A percentile compares a stretch with the other conserved stretches of the same genome.
These are phyloP conservation scores for Nematostella vectensis DNA, from an alignment of 92 coral and sea anemone genomes.

Conservation along the genomic window DNA sequence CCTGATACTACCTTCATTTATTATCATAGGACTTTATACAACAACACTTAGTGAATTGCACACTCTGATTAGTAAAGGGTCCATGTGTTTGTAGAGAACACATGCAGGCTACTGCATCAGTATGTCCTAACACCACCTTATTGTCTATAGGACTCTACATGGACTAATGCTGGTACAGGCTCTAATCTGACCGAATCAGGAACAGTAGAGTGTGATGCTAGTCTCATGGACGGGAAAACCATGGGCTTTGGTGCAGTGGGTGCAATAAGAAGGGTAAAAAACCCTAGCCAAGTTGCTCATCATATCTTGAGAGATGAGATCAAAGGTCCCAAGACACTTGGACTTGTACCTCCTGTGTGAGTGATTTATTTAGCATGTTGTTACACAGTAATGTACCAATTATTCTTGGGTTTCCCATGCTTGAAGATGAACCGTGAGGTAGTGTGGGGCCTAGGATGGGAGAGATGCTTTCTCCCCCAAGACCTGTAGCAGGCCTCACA, in stretches of 20 bases:
- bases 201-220: slow-evolving; percentile 89
- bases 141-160: slow-evolving; percentile 76
- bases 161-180: slow-evolving; percentile 95
- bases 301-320: slow-evolving; percentile 58
- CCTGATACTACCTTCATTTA: no score
- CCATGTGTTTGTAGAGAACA: no score
- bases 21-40: no score
- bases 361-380: no score
- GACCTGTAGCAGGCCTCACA: no score
- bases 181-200: slow-evolving; percentile 66
- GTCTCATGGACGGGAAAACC: slow-evolving; percentile 85
- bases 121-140: no score
- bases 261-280: slow-evolving; percentile 70
- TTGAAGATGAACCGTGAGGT: no score
- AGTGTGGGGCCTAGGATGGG: no score
- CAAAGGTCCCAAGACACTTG: slow-evolving; percentile 42
- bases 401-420: not conserved
- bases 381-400: not conserved
- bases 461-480: no score
- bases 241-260: slow-evolving; percentile 92
- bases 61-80: no score
- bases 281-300: slow-evolving; percentile 76
- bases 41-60: no score
- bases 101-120: no score
- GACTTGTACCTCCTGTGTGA: slow-evolving; percentile 89